Conservation (phyloP, 2,888 invertebrate species). For the Metellina segmentata region DNA sequence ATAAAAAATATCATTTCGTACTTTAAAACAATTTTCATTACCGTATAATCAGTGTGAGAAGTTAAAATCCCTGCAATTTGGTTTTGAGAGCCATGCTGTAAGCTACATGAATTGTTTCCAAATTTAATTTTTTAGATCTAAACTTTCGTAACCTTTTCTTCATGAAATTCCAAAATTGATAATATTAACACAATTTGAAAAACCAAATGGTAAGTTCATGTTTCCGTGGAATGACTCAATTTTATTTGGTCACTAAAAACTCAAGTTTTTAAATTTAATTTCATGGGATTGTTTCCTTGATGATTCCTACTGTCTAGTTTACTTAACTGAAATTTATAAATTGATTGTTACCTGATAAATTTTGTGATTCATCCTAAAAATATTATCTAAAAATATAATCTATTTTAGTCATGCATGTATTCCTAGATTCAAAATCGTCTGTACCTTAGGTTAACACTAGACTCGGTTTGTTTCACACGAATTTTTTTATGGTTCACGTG, state of each 20-base stretch:
- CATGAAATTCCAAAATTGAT: neutral
- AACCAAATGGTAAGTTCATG: neutral
- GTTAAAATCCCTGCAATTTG: neutral
- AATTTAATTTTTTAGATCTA: too few relatives aligned
- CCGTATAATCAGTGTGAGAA: neutral
- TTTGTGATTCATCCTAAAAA: neutral
- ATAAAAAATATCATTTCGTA: neutral
- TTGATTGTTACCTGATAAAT: neutral
- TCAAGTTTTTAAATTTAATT: neutral
- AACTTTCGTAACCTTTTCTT: neutral
- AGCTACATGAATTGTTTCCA: neutral
- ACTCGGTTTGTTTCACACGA: too few relatives aligned
- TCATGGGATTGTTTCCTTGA: neutral
- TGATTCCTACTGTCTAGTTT: neutral
- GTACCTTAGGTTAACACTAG: neutral
- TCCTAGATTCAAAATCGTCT: neutral
- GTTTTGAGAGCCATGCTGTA: neutral
- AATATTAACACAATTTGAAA: neutral
- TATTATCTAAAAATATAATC: neutral
- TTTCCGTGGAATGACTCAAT: neutral
- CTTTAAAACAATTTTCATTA: neutral
- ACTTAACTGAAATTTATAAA: neutral
- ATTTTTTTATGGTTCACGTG: too few relatives aligned
- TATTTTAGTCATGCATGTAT: neutral
- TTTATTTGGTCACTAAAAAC: neutral